Conservation (phyloP, 2,888 invertebrate species). For the Unio delphinus region DNA sequence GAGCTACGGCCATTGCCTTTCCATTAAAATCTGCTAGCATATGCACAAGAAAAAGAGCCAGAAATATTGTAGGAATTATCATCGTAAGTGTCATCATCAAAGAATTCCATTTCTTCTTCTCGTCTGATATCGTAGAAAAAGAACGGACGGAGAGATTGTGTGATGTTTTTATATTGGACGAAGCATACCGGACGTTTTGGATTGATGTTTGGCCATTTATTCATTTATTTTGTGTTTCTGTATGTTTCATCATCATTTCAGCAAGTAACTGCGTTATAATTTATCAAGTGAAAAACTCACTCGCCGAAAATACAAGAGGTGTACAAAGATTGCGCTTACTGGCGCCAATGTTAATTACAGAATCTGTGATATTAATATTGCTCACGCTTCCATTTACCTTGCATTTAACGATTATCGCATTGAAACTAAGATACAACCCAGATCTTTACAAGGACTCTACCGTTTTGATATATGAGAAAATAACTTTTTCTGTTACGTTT, state of each 20-base stretch:
- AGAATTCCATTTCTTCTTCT: constrained; percentile 43
- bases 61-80: constrained; percentile 31
- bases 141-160: constrained; percentile 45
- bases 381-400: constrained; percentile 54
- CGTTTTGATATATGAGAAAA: constrained; percentile 29
- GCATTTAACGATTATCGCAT: constrained; percentile 32
- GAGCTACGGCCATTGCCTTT: constrained; percentile 50
- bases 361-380: constrained; percentile 45
- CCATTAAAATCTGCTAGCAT: constrained; percentile 41
- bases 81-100: constrained; percentile 41
- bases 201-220: constrained; percentile 50
- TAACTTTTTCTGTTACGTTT: constrained; percentile 51
- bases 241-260: constrained; percentile 44
- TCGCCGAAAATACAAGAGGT: constrained; percentile 16
- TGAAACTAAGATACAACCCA: constrained; percentile 29
- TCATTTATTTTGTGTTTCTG: constrained; percentile 36
- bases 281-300: constrained; percentile 37
- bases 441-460: constrained; percentile 30
- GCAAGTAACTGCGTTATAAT: constrained; percentile 49
- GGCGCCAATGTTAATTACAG: constrained; percentile 50
- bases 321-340: constrained; percentile 37
- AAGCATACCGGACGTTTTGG: constrained; percentile 40
- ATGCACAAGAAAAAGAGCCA: constrained; percentile 39
- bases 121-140: constrained; percentile 43
- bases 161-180: constrained; percentile 37